These are phyloP conservation scores for Temnothorax ravouxi DNA, from an alignment of 2,888 invertebrate species.

Conservation along the genomic window DNA sequence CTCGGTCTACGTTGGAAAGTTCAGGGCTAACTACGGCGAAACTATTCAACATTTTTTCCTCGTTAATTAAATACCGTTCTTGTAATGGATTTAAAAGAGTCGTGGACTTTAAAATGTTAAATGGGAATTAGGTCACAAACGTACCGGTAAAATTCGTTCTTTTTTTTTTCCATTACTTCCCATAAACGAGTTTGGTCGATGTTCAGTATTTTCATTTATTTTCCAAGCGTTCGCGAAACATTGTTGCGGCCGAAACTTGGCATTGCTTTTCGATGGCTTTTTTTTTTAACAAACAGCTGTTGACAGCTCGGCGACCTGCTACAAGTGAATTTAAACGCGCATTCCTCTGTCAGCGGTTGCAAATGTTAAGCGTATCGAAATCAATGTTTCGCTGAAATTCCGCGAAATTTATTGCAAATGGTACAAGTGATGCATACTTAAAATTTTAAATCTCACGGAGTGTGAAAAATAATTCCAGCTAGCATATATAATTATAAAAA, in stretches of 20 bases:
- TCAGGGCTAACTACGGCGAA: slow-evolving; percentile 35
- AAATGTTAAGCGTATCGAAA: slow-evolving; percentile 27
- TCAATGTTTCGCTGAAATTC: slow-evolving; percentile 14
- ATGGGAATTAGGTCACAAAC: slow-evolving; percentile 52
- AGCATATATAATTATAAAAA: neutral
- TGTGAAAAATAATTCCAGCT: neutral
- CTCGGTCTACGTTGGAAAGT: slow-evolving; percentile 19
- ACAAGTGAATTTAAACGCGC: slow-evolving; percentile 32
- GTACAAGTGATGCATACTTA: neutral
- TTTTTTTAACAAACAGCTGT: slow-evolving; percentile 27
- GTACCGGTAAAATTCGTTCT: slow-evolving; percentile 47
- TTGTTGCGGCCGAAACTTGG: slow-evolving; percentile 43
- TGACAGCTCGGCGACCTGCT: slow-evolving; percentile 35
- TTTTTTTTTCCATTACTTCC: slow-evolving; percentile 24
- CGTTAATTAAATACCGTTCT: slow-evolving; percentile 49
- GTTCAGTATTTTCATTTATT: slow-evolving; percentile 54
- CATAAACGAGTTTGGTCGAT: slow-evolving; percentile 28
- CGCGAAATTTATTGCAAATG: neutral
- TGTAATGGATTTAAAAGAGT: slow-evolving; percentile 51
- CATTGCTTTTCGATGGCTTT: slow-evolving; percentile 35
- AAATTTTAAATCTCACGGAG: neutral
- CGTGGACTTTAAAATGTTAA: slow-evolving; percentile 44
- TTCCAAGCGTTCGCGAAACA: slow-evolving; percentile 29
- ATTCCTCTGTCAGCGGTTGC: slow-evolving; percentile 20
- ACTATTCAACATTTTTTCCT: slow-evolving; percentile 41